Conservation (phyloP, 2,797 vertebrate genomes). For the Enteromius mattozi region DNA sequence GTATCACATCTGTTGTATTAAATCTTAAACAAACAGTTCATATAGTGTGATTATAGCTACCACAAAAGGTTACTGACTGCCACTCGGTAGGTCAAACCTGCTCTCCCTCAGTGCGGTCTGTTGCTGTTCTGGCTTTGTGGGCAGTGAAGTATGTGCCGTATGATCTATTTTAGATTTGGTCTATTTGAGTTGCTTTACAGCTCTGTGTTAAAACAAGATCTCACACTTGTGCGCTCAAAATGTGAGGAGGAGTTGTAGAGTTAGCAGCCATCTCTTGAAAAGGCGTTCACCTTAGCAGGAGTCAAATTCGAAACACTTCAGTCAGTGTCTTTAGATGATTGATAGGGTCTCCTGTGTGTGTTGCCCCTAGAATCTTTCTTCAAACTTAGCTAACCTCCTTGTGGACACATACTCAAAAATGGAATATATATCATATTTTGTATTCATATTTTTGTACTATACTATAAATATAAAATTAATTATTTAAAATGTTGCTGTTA, state of each 20-base stretch:
- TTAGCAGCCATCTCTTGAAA: slow-evolving; percentile 19
- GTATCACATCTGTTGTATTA: slow-evolving; percentile 24
- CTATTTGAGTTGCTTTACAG: slow-evolving; percentile 2
- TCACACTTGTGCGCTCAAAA: slow-evolving; percentile 15
- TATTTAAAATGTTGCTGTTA: neutral
- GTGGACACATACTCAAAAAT: neutral
- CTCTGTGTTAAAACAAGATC: slow-evolving; percentile 23
- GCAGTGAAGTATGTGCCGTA: slow-evolving; percentile 11
- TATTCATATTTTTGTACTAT: neutral
- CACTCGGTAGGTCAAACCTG: neutral
- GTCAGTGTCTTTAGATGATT: slow-evolving; percentile 6
- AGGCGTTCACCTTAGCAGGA: neutral
- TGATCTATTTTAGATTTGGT: slow-evolving; percentile 53
- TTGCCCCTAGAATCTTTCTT: neutral
- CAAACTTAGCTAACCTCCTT: neutral
- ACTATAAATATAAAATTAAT: neutral
- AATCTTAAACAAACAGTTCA: slow-evolving; percentile 32
- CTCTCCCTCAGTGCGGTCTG: slow-evolving; percentile 2
- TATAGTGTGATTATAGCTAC: slow-evolving; percentile 20
- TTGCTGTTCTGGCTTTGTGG: slow-evolving; percentile 19
- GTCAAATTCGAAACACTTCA: neutral
- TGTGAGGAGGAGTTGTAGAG: slow-evolving; percentile 27
- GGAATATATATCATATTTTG: neutral
- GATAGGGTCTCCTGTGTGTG: neutral
- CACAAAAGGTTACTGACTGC: slow-evolving; percentile 32